A percentile compares a stretch with the other conserved stretches of the same genome.
Evolutionary conservation across 1,140 invertebrate genomes (phyloP).

Genomic region (Meloidogyne exigua): DNA sequence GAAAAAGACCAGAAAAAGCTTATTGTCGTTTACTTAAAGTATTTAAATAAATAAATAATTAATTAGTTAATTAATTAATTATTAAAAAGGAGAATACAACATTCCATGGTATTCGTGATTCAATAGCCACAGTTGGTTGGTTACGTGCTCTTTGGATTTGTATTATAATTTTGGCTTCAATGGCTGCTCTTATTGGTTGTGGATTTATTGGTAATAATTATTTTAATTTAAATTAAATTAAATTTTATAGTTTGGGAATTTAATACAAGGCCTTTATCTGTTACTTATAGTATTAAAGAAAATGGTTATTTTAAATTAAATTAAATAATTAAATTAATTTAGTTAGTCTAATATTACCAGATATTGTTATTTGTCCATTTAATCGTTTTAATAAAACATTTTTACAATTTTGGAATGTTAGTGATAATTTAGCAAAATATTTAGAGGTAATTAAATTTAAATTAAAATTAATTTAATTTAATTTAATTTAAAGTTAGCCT

Average conservation of each 20-base stretch:
- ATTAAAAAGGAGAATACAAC: constrained; percentile 19
- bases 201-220: constrained; percentile 15
- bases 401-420: constrained; percentile 43
- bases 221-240: neutral
- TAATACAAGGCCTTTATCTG: constrained; percentile 18
- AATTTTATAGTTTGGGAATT: constrained; percentile 19
- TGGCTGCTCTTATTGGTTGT: constrained; percentile 26
- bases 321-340: constrained; percentile 4
- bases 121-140: constrained; percentile 1
- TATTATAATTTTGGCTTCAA: constrained; percentile 15
- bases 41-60: too few relatives aligned
- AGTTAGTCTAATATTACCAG: constrained; percentile 39
- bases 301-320: constrained; percentile 8
- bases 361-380: constrained; percentile 55
- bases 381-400: constrained; percentile 54
- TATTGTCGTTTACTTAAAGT: constrained; percentile 5
- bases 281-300: constrained; percentile 25
- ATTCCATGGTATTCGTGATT: constrained; percentile 25
- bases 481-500: constrained; percentile 36
- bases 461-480: neutral
- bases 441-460: constrained; percentile 23
- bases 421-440: constrained; percentile 49
- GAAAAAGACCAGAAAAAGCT: neutral
- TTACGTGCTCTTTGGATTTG: constrained; percentile 10
- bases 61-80: too few relatives aligned